These are phyloP conservation scores for Philhelius pedissequus DNA, from an alignment of 2,888 invertebrate genomes.

Conservation along the genomic window DNA sequence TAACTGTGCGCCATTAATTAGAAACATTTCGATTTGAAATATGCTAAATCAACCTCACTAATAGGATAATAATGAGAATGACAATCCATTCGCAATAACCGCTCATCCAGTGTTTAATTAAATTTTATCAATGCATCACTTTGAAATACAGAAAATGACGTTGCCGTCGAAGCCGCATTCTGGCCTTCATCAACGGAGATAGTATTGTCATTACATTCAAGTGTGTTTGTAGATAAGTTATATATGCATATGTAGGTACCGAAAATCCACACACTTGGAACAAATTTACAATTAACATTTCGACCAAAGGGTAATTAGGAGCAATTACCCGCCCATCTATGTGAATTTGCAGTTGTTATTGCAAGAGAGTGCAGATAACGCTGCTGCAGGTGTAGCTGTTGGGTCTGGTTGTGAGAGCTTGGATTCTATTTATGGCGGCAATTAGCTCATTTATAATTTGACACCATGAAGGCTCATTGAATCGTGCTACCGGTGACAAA, in stretches of 20 bases:
- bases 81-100: constrained; percentile 47
- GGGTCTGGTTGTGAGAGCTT: neutral
- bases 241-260: too few species aligned
- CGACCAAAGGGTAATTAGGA: constrained; percentile 44
- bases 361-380: neutral
- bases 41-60: constrained; percentile 12
- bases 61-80: constrained; percentile 37
- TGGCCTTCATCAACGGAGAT: neutral
- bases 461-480: constrained; percentile 17
- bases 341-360: neutral
- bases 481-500: constrained; percentile 20
- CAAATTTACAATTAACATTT: constrained; percentile 60
- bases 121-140: constrained; percentile 49
- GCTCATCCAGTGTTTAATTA: constrained; percentile 37
- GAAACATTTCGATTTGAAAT: constrained; percentile 1
- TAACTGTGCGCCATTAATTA: constrained; percentile 4
- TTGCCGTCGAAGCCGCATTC: neutral
- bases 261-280: constrained; percentile 36
- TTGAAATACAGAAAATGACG: neutral
- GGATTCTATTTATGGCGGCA: constrained; percentile 28
- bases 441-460: constrained; percentile 29
- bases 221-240: neutral
- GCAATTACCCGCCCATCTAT: constrained; percentile 36
- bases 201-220: neutral
- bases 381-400: neutral